A percentile compares a stretch with the other conserved stretches of the same genome.
Conservation (phyloP, 2,888 invertebrate species). For the Calliphora vomitoria region DNA sequence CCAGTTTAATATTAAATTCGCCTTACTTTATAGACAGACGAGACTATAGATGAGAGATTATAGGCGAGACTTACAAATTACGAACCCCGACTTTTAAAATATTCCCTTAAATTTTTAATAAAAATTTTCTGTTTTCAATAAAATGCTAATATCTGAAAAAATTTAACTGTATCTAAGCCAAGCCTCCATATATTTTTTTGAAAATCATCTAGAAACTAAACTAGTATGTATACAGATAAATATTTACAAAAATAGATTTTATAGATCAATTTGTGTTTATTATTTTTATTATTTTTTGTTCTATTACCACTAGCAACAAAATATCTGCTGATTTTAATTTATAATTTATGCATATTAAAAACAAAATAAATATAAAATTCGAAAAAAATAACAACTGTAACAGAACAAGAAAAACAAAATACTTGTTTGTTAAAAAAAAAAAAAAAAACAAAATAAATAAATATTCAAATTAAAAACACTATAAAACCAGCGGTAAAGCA, state of each 20-base stretch:
- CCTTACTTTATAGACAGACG: too few species aligned
- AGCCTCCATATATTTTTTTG: background rate
- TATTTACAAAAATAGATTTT: slow-evolving; percentile 28
- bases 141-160: background rate
- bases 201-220: background rate
- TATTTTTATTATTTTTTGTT: slow-evolving; percentile 1
- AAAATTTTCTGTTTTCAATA: background rate
- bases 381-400: slow-evolving; percentile 70
- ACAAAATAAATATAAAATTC: slow-evolving; percentile 41
- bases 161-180: background rate
- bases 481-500: slow-evolving; percentile 73
- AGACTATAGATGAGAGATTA: too few species aligned
- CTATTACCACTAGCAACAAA: slow-evolving; percentile 33
- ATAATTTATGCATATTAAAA: slow-evolving; percentile 67
- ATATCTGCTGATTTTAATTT: slow-evolving; percentile 40
- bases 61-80: too few species aligned
- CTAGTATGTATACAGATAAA: background rate
- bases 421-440: slow-evolving; percentile 79
- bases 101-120: too few species aligned
- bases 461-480: slow-evolving; percentile 79
- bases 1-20: too few species aligned
- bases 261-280: slow-evolving; percentile 21
- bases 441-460: slow-evolving; percentile 55
- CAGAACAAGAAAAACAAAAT: slow-evolving; percentile 81
- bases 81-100: too few species aligned